These are phyloP conservation scores for Acropternis orthonyx DNA, from an alignment of 2,797 vertebrate genomes.

Conservation along the genomic window DNA sequence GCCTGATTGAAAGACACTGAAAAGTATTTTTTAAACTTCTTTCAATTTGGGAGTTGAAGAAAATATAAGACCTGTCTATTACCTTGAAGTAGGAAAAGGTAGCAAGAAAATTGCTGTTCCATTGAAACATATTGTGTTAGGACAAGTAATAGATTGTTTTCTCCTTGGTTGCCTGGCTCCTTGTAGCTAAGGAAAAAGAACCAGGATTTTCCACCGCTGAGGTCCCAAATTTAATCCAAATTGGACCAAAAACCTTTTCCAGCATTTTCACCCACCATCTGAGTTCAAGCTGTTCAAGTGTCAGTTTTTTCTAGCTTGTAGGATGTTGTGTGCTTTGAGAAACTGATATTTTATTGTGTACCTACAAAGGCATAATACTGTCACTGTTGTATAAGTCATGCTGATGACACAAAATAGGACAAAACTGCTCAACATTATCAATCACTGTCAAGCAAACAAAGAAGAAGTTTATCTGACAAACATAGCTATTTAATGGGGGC, in stretches of 20 bases:
- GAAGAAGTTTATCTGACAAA: neutral
- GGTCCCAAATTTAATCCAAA: neutral
- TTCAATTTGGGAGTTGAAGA: neutral
- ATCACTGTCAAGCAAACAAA: neutral
- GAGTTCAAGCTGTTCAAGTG: constrained; percentile 5
- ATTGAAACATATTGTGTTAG: neutral
- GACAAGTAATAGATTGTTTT: constrained; percentile 17
- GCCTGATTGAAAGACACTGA: neutral
- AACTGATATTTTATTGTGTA: neutral
- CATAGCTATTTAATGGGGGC: neutral
- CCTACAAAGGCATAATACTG: neutral
- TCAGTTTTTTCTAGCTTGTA: neutral
- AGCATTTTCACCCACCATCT: neutral
- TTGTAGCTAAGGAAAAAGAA: neutral
- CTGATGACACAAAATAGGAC: neutral
- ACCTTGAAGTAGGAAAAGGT: neutral
- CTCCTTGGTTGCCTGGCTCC: neutral
- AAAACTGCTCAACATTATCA: neutral
- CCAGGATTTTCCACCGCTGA: neutral
- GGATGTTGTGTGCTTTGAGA: neutral
- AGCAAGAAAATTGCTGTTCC: neutral
- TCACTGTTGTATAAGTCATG: neutral
- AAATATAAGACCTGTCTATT: neutral
- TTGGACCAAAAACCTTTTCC: neutral
- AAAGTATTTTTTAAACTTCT: neutral